These are phyloP conservation scores for Phyllostomus discolor DNA, from an alignment of 2,113 vertebrate genomes.

Conservation along the genomic window DNA sequence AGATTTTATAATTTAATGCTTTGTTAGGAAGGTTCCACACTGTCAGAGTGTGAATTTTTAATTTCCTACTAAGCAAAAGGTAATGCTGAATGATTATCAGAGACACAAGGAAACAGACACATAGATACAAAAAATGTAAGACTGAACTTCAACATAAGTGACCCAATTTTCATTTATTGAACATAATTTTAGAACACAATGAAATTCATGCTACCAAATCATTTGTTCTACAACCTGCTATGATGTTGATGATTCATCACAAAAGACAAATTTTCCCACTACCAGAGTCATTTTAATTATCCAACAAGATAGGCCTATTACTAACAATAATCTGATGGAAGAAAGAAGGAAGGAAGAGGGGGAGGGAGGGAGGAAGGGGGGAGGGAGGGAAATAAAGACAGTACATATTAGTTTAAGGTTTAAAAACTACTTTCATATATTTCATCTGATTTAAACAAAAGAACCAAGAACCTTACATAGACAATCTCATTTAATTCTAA, in stretches of 20 bases:
- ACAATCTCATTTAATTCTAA: not conserved
- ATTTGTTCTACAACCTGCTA: not conserved
- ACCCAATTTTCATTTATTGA: not conserved
- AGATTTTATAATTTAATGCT: constrained; percentile 59
- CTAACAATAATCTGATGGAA: not conserved
- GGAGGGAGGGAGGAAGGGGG: not conserved
- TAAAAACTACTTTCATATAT: not conserved
- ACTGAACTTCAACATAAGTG: not conserved
- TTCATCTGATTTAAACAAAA: not conserved
- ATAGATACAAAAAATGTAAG: not conserved
- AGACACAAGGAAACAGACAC: constrained; percentile 32
- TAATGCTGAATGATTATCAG: constrained; percentile 35
- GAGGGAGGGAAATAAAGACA: not conserved
- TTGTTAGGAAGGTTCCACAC: constrained; percentile 5
- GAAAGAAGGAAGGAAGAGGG: not conserved
- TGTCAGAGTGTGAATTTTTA: not conserved
- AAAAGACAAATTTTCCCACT: not conserved
- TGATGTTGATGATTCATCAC: not conserved
- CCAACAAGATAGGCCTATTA: not conserved
- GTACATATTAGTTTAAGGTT: not conserved
- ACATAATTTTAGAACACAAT: not conserved
- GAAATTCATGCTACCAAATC: not conserved
- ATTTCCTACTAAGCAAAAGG: constrained; percentile 23
- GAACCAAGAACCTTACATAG: not conserved
- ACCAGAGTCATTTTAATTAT: not conserved